Conservation (phyloP, 2,113 vertebrate species). For the Phyllostomus hastatus region DNA sequence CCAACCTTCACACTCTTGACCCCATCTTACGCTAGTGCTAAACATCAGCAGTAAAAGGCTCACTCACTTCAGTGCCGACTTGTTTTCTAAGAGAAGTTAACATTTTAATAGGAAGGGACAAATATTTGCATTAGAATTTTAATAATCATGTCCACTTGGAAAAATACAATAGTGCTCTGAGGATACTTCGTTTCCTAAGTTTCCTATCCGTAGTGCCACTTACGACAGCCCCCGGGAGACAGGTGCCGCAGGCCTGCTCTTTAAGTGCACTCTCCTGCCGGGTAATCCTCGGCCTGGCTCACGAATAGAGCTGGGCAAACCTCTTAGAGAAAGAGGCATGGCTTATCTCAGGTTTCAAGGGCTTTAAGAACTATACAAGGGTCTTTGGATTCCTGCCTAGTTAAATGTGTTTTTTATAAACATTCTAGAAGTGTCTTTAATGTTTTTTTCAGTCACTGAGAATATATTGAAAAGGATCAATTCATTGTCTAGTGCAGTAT, state of each 20-base stretch:
- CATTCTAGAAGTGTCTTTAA: not conserved
- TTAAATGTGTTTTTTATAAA: constrained; percentile 17
- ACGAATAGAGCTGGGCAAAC: not conserved
- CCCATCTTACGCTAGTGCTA: not conserved
- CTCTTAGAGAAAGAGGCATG: not conserved
- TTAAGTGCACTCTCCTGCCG: not conserved
- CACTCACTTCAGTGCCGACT: not conserved
- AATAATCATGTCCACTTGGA: not conserved
- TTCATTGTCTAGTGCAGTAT: not conserved
- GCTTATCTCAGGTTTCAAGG: not conserved
- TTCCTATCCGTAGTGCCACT: not conserved
- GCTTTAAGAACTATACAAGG: not conserved
- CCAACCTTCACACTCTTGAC: not conserved
- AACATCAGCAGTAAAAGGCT: not conserved
- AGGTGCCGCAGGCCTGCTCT: not conserved
- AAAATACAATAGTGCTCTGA: not conserved
- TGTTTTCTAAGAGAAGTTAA: not conserved
- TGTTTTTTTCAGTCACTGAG: not conserved
- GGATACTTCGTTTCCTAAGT: not conserved
- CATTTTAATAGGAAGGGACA: not conserved
- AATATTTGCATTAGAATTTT: not conserved
- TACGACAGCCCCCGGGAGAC: not conserved
- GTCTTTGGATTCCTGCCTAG: not conserved
- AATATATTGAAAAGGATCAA: not conserved
- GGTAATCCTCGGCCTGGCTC: not conserved